Base-by-base conservation (phyloP, 2,113 vertebrate genomes). In the Channa maculata region DNA sequence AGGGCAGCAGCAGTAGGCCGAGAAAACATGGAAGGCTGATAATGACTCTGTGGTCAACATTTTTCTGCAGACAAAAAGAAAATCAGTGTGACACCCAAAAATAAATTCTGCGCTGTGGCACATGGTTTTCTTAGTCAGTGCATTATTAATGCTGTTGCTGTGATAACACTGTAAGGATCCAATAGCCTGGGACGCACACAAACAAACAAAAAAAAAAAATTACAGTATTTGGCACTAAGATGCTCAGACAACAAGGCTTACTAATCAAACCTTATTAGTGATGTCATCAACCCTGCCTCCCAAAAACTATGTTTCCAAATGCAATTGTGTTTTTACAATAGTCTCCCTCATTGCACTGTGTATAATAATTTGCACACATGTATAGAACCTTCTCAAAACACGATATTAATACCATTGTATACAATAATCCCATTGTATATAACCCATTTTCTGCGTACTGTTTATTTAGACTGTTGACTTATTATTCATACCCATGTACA, bases 61-160 rank as follows among this genome's bases (percentile, higher is more conserved):
- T 71, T 63, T 50, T 58, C 65, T 53, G 33, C 46, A 65, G 80
- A 83, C 75, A 74, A 84, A 84, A 81, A 71, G 57, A 37, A 67
- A 71, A 65, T 72, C 24, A 44, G 44, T 64, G 49, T 52, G 24
- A 36, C 79, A 65, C 62, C 45, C 24, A 49, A 58, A 89, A 88
- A 90, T 80, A 79, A 82, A 64, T 65, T 80, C 70, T 73, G 71
- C 64, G 34, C 50, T 45, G 79, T 67, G 67, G 80, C 53, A 65
- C 68, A 71, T 77, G 80, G 63, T 53, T 71, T 64, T 59, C 67
- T 49, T 37, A 44, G 51, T 41, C 62, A 15, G 66, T 91, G 84
- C 84, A 89, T 92, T 89, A 91, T 90, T 91, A 78, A 92, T 91
- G 72, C 74, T 71, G 83, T 71, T 81, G 75, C 84, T 75, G 77